Conservation (phyloP, 2,888 invertebrate species). For the Rutpela maculata region DNA sequence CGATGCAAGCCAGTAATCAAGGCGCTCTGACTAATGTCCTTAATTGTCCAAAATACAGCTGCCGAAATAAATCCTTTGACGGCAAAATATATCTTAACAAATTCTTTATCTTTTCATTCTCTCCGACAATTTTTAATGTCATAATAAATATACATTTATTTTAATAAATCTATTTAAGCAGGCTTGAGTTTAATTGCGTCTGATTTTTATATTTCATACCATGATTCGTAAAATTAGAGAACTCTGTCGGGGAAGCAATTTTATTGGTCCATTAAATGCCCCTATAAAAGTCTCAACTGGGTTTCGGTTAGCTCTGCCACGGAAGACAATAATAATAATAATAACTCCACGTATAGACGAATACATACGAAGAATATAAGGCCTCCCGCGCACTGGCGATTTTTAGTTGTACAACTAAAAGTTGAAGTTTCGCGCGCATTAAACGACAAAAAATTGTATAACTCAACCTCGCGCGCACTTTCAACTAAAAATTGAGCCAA, state of each 20-base stretch:
- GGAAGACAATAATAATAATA: no score
- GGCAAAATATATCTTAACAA: constrained; percentile 61
- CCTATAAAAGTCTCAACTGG: neutral
- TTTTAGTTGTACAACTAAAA: no score
- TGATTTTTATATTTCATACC: constrained; percentile 24
- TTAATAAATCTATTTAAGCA: constrained; percentile 30
- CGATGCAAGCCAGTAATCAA: constrained; percentile 44
- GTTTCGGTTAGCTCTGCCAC: neutral
- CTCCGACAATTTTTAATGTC: constrained; percentile 43
- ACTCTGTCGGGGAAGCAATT: neutral
- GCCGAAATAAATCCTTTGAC: constrained; percentile 70
- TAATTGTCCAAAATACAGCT: constrained; percentile 71
- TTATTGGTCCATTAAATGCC: neutral
- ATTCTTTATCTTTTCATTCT: constrained; percentile 49
- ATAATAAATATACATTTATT: constrained; percentile 38
- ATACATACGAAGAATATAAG: no score
- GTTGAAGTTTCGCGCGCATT: no score
- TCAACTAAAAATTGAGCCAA: no score
- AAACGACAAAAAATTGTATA: no score
- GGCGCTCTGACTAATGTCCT: constrained; percentile 51
- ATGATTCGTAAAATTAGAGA: neutral
- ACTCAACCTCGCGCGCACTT: no score
- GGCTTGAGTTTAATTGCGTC: constrained; percentile 18
- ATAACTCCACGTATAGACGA: no score
- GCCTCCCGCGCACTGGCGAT: no score